These are phyloP conservation scores for Tortrix viridana DNA, from an alignment of 2,888 invertebrate genomes.

Conservation along the genomic window DNA sequence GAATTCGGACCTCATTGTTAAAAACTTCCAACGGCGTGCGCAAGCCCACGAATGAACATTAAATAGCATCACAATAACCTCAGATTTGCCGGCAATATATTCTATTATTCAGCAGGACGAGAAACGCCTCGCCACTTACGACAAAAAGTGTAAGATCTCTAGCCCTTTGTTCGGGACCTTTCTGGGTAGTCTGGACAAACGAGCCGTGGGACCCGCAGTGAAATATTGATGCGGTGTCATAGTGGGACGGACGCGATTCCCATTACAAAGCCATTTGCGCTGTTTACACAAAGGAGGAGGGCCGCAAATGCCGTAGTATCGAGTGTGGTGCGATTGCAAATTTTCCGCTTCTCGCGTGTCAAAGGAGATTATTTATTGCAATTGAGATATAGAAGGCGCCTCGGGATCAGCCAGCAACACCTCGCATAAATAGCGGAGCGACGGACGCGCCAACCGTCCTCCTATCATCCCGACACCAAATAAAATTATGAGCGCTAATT, in stretches of 20 bases:
- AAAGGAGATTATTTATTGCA: conserved; percentile 78
- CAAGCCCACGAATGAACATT: conserved; percentile 71
- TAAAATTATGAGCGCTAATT: conserved; percentile 72
- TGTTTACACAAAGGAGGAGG: conserved; percentile 75
- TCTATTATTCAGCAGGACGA: conserved; percentile 74
- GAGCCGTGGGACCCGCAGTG: conserved; percentile 73
- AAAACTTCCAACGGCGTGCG: conserved; percentile 55
- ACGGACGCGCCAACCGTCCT: conserved; percentile 58
- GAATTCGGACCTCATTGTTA: conserved; percentile 68
- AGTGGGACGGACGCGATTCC: conserved; percentile 69
- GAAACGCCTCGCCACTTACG: conserved; percentile 79
- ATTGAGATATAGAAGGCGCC: conserved; percentile 75
- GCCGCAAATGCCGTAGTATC: conserved; percentile 58
- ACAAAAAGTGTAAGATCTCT: conserved; percentile 80
- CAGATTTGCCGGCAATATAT: conserved; percentile 83
- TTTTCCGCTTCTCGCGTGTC: conserved; percentile 77
- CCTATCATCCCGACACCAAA: conserved; percentile 67
- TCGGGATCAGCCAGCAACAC: conserved; percentile 65
- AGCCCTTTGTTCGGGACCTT: conserved; percentile 71
- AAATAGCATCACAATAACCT: conserved; percentile 77
- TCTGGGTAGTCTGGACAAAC: conserved; percentile 76
- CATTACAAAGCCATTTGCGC: conserved; percentile 78
- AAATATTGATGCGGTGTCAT: conserved; percentile 74
- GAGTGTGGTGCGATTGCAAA: conserved; percentile 69
- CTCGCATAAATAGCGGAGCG: conserved; percentile 71